Evolutionary conservation across 1,140 invertebrate genomes (phyloP).

Genomic region (Trachymyrmex septentrionalis): DNA sequence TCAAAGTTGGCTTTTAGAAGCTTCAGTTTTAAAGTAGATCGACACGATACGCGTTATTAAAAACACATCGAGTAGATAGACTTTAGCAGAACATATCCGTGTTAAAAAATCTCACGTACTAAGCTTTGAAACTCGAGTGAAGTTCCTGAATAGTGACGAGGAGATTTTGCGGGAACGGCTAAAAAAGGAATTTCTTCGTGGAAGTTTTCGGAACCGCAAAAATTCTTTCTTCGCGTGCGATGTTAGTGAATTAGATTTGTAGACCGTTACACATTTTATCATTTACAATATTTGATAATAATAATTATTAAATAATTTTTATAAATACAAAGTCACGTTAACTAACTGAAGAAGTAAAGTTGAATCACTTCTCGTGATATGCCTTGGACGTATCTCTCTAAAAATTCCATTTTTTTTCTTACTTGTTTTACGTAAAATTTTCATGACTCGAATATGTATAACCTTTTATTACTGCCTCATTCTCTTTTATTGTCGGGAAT

Average conservation of each 20-base stretch:
- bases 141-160: constrained; percentile 69
- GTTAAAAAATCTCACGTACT: constrained; percentile 55
- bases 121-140: constrained; percentile 72
- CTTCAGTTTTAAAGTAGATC: constrained; percentile 20
- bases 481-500: neutral
- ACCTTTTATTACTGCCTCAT: constrained; percentile 22
- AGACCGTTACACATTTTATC: neutral
- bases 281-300: neutral
- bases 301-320: neutral
- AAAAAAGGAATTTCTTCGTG: constrained; percentile 59
- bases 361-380: neutral
- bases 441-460: constrained; percentile 29
- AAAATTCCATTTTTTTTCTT: constrained; percentile 23
- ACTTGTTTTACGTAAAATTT: constrained; percentile 41
- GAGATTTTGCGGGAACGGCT: constrained; percentile 55
- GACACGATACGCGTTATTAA: constrained; percentile 41
- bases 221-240: constrained; percentile 15
- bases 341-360: neutral
- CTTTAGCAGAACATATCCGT: constrained; percentile 3
- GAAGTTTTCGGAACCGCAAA: constrained; percentile 49
- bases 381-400: neutral
- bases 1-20: neutral
- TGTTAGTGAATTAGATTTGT: neutral
- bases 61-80: constrained; percentile 40
- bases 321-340: neutral